Evolutionary conservation across 2,113 vertebrate species (phyloP).

Genomic region (Microtus ochrogaster): DNA sequence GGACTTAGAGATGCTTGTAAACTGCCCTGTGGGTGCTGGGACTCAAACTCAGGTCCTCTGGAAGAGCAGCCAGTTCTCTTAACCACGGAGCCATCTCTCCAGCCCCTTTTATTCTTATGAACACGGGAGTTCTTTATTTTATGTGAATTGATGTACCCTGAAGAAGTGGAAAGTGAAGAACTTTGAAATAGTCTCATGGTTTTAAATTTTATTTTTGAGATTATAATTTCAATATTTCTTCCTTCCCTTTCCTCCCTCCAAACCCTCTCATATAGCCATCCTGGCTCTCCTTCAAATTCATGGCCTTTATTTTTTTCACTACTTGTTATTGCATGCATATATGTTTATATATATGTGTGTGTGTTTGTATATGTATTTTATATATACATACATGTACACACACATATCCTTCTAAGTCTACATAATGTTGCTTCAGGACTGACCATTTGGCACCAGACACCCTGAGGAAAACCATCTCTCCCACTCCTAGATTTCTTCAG

Average conservation of each 20-base stretch:
- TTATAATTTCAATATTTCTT: background rate
- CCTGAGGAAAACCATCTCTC: background rate
- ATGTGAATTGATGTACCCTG: background rate
- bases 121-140: conserved; percentile 10
- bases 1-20: background rate
- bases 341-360: no score
- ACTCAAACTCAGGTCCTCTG: background rate
- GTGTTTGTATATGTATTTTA: no score
- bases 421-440: background rate
- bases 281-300: background rate
- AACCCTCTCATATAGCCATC: background rate
- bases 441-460: background rate
- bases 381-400: background rate
- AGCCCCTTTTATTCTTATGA: background rate
- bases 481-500: background rate
- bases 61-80: background rate
- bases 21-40: background rate
- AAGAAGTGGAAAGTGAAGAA: conserved; percentile 4
- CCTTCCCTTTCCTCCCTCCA: background rate
- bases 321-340: background rate
- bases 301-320: background rate
- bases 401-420: background rate
- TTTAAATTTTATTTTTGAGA: background rate
- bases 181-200: background rate
- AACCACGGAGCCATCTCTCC: background rate